Evolutionary conservation across 1,140 invertebrate species (phyloP).

Genomic region (Microplitis mediator): DNA sequence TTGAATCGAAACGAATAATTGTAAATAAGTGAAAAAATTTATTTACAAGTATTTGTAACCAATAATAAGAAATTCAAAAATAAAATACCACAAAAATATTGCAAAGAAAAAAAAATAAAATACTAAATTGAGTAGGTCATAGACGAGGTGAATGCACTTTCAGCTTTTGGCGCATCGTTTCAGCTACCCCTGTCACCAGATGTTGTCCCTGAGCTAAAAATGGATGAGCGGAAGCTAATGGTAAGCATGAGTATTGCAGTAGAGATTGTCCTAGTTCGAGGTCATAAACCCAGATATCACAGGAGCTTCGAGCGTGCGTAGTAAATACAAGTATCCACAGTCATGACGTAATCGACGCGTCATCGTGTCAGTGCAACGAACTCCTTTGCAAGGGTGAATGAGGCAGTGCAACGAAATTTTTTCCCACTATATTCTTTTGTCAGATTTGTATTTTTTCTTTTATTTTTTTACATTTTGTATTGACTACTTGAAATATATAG

Average conservation of each 20-base stretch:
- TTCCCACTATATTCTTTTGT: not conserved
- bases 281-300: conserved; percentile 44
- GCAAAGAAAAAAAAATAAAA: too few species aligned
- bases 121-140: not conserved
- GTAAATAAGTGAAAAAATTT: too few species aligned
- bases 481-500: not conserved
- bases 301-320: conserved; percentile 19
- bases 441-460: not conserved
- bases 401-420: conserved; percentile 24
- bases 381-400: conserved; percentile 34
- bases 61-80: too few species aligned
- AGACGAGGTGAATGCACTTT: not conserved
- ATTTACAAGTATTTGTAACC: too few species aligned
- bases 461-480: not conserved
- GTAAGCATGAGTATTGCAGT: not conserved
- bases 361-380: conserved; percentile 38
- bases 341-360: conserved; percentile 45
- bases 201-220: conserved; percentile 9
- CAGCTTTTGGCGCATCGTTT: not conserved
- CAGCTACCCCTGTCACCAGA: not conserved
- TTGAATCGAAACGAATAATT: too few species aligned
- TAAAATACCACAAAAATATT: too few species aligned
- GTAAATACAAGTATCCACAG: conserved; percentile 35
- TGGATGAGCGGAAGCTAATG: not conserved
- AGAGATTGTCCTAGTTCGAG: conserved; percentile 36